Conservation (phyloP, 2,888 invertebrate genomes). For the Rhingia campestris region DNA sequence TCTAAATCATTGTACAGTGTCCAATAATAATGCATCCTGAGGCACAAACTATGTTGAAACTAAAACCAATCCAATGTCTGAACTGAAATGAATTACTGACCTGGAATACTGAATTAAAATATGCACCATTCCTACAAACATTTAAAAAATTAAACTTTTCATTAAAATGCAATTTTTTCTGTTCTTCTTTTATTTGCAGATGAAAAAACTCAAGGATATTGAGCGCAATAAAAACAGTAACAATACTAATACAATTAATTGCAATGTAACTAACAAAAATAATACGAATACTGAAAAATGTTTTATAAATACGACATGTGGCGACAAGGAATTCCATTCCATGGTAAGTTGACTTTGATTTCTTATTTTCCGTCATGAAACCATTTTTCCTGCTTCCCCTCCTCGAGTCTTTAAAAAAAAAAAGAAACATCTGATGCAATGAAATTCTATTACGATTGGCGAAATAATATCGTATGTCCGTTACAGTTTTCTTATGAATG, state of each 20-base stretch:
- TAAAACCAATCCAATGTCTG: too few species aligned
- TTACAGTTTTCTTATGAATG: neutral
- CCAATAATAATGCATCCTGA: too few species aligned
- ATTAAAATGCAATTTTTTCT: neutral
- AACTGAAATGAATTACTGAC: neutral
- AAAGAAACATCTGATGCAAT: neutral
- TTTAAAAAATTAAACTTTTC: too few species aligned
- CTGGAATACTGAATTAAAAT: too few species aligned
- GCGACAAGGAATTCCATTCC: conserved; percentile 75
- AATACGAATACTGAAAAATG: conserved; percentile 77
- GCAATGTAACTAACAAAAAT: conserved; percentile 73
- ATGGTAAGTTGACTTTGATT: conserved; percentile 74
- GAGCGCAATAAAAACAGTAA: conserved; percentile 81
- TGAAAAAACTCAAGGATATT: conserved; percentile 85
- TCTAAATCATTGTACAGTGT: too few species aligned
- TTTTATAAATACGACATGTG: conserved; percentile 76
- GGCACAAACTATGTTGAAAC: too few species aligned
- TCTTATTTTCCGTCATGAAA: conserved; percentile 18
- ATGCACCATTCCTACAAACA: neutral
- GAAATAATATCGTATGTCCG: neutral
- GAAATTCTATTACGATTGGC: neutral
- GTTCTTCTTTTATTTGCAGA: conserved; percentile 80
- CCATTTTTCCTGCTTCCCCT: neutral
- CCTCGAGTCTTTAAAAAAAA: neutral
- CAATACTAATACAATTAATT: conserved; percentile 75